These are phyloP conservation scores for Caenorhabditis latens DNA, from an alignment of 1,140 invertebrate genomes.

Conservation along the genomic window DNA sequence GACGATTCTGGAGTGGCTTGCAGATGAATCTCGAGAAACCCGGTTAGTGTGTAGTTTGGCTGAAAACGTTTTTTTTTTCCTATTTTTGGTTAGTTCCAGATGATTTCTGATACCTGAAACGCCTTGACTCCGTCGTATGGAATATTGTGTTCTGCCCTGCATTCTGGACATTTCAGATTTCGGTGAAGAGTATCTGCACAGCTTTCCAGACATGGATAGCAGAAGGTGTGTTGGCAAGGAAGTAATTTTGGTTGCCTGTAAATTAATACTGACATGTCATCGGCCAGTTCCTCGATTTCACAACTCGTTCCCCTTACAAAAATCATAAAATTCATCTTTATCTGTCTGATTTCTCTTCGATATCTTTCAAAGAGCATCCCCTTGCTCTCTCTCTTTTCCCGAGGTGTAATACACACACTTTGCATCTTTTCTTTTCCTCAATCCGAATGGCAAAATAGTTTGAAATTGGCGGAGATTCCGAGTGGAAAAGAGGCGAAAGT, in stretches of 20 bases:
- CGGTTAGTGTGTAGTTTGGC: constrained; percentile 93
- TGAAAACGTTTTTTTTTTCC: constrained; percentile 82
- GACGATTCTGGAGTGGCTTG: constrained; percentile 91
- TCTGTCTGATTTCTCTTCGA: not conserved
- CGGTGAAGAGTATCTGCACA: constrained; percentile 91
- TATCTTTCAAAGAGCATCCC: not conserved
- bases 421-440: not conserved
- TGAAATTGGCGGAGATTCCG: constrained; percentile 4
- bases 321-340: not conserved
- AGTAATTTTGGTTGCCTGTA: constrained; percentile 93
- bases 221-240: constrained; percentile 99
- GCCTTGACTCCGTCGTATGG: constrained; percentile 94
- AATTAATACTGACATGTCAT: not conserved
- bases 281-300: not conserved
- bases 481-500: not conserved
- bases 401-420: constrained; percentile 49
- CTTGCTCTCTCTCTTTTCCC: not conserved
- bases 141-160: constrained; percentile 94
- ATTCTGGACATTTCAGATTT: constrained; percentile 99
- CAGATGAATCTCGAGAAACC: constrained; percentile 93
- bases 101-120: constrained; percentile 20
- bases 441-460: constrained; percentile 34
- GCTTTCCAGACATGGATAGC: constrained; percentile 97
- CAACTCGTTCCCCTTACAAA: not conserved
- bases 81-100: not conserved